Conservation (phyloP, 2,797 vertebrate species). For the Gouania willdenowi region DNA sequence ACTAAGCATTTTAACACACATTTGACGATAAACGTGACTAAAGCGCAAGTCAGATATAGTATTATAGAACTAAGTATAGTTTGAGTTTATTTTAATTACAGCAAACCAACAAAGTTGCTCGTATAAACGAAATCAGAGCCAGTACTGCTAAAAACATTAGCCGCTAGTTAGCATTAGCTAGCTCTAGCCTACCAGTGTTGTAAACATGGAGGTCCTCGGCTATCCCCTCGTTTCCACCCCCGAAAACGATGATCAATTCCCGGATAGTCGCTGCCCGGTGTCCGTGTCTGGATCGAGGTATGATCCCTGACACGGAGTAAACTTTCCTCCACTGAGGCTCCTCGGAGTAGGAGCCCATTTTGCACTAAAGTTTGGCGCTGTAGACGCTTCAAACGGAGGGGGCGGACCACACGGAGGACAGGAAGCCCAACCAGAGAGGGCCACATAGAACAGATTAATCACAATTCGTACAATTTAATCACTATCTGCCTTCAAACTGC, state of each 20-base stretch:
- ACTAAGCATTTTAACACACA: too few species aligned
- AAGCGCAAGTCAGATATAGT: too few species aligned
- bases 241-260: constrained; percentile 90
- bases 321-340: constrained; percentile 83
- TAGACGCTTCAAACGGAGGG: constrained; percentile 41
- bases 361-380: constrained; percentile 61
- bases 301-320: constrained; percentile 83
- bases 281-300: constrained; percentile 89
- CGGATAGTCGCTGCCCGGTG: constrained; percentile 91
- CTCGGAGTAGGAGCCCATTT: constrained; percentile 44
- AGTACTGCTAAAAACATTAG: constrained; percentile 72
- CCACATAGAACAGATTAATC: too few species aligned
- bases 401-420: constrained; percentile 17
- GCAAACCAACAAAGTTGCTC: too few species aligned
- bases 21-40: too few species aligned
- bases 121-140: too few species aligned
- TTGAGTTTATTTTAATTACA: too few species aligned
- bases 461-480: too few species aligned
- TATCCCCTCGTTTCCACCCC: constrained; percentile 96
- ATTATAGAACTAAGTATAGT: too few species aligned
- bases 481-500: too few species aligned
- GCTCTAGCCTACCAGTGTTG: constrained; percentile 84
- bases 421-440: too few species aligned
- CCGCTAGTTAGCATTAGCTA: constrained; percentile 41
- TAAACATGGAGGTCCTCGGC: constrained; percentile 93